Conservation (phyloP, 2,888 invertebrate genomes). For the Cephus pygmeus region DNA sequence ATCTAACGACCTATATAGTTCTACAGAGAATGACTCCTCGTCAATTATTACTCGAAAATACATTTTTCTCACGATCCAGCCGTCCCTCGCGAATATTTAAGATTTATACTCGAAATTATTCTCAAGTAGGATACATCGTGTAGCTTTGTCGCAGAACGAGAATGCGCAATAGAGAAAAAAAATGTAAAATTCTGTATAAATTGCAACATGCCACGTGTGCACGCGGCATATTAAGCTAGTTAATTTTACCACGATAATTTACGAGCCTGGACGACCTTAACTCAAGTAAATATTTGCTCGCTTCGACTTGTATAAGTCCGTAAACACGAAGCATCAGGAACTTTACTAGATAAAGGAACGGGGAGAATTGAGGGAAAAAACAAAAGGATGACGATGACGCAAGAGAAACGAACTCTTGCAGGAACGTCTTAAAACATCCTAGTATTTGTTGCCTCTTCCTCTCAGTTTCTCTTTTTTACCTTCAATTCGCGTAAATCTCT, state of each 20-base stretch:
- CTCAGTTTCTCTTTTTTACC: not conserved
- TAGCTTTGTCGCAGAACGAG: not conserved
- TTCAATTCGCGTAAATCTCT: not conserved
- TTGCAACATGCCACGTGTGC: not conserved
- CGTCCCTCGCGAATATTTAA: not conserved
- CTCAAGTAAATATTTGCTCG: not conserved
- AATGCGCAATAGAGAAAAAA: not conserved
- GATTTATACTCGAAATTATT: not conserved
- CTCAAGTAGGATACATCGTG: not conserved
- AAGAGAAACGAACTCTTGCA: not conserved
- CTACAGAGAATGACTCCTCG: not conserved
- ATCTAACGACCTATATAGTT: not conserved
- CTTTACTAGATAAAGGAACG: not conserved
- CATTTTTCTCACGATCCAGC: not conserved
- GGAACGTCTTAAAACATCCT: not conserved
- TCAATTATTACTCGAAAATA: not conserved
- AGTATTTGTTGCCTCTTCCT: not conserved
- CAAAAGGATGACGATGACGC: not conserved
- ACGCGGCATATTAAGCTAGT: constrained; percentile 3
- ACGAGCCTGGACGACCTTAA: constrained; percentile 10
- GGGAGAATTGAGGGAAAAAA: not conserved
- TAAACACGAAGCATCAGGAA: not conserved
- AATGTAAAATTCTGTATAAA: not conserved
- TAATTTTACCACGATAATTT: constrained; percentile 37
- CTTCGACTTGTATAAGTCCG: not conserved